Evolutionary conservation across 2,113 vertebrate genomes (phyloP).

Genomic region (Lontra canadensis): DNA sequence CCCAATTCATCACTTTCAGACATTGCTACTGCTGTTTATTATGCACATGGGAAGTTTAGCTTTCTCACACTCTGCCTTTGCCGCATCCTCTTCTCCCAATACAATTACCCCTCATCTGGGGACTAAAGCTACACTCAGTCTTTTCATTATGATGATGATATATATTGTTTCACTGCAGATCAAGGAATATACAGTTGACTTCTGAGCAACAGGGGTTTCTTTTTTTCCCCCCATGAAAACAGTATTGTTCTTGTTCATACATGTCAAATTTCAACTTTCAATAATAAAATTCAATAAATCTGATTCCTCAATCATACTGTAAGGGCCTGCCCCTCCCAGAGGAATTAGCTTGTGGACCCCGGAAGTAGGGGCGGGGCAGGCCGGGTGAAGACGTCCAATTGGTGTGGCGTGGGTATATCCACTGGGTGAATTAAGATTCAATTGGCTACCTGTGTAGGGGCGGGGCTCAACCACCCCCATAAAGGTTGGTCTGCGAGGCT

Average conservation of each 20-base stretch:
- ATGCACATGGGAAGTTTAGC: not conserved
- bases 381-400: too few species aligned
- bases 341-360: too few species aligned
- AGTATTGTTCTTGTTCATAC: slow-evolving; percentile 83
- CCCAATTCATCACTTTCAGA: not conserved
- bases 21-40: not conserved
- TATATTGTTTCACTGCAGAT: not conserved
- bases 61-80: not conserved
- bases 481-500: too few species aligned
- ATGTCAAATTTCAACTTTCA: slow-evolving; percentile 81
- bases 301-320: slow-evolving; percentile 80
- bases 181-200: not conserved
- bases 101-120: not conserved
- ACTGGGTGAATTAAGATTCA: too few species aligned
- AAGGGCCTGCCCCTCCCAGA: too few species aligned
- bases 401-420: too few species aligned
- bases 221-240: slow-evolving; percentile 79
- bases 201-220: not conserved
- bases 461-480: too few species aligned
- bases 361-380: too few species aligned
- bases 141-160: not conserved
- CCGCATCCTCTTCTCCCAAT: not conserved
- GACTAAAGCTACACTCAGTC: not conserved
- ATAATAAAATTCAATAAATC: slow-evolving; percentile 86
- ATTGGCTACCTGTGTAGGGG: too few species aligned